Base-by-base conservation (phyloP, 2,888 invertebrate genomes). In the Thymelicus lineola region DNA sequence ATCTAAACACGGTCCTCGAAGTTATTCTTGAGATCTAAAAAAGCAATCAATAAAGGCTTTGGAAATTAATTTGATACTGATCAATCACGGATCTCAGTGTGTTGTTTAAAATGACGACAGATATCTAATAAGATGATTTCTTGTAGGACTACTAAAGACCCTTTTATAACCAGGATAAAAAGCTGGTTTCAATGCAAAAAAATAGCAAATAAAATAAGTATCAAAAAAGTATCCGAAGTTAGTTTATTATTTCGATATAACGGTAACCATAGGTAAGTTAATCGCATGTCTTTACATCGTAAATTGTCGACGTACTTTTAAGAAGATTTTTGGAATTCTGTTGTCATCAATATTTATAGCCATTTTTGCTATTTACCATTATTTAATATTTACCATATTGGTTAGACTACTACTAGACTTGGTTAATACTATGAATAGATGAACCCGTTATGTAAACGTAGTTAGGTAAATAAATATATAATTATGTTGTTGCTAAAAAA, bases 291-390 rank as follows among this genome's bases (percentile, higher is more conserved):
- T 87, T 86, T 84, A 80, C 80, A 74, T 86, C 87, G 84, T 91
- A 89, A 89, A 90, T 86, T 85, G 75, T 74, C 75, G 87, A 71
- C 64, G 70, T 65, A 58, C 53, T 46, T 57, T 71, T 73, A 72
- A 86, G 80, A 84, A 86, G 86, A 88, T 89, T 89, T 88, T 90
- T 89, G 83, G 88, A 87, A 82, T 89, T 89, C 87, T 88, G 84
- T 83, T 83, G 88, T 66, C 88, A 90, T 90, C 90, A 90, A 90
- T 90, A 90, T 91, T 90, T 90, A 91, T 89, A 84, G 86, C 48
- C 35, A 62, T 46, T n/a, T 35, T 35, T 48, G 28, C 46, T 9
- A 48, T 62, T 10, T 15, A 35, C 60, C 14, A 28, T 35, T 57
- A n/a, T n/a, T n/a, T n/a, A n/a, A n/a, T n/a, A n/a, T n/a, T n/a